phyloP scores from a whole-genome alignment of 2,888 invertebrate genomes.

The Sinohyriopsis cumingii region DNA sequence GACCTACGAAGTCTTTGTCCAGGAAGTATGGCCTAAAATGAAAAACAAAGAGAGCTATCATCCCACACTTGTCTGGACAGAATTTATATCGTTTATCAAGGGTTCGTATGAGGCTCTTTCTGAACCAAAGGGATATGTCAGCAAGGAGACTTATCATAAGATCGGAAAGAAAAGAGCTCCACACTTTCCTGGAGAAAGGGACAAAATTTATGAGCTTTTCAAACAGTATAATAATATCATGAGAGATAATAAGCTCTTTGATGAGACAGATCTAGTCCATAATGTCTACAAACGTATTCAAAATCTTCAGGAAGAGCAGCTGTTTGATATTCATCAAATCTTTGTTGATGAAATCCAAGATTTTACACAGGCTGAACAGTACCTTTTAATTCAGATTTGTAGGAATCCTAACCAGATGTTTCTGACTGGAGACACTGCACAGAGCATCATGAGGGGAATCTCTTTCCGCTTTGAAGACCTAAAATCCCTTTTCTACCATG shows the following conservation, averaged over 20 bases:
- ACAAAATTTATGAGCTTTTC: constrained; percentile 35
- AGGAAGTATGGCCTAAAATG: constrained; percentile 43
- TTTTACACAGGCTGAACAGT: constrained; percentile 57
- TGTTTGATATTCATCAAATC: constrained; percentile 30
- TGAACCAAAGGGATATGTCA: constrained; percentile 21
- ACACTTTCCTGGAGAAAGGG: constrained; percentile 37
- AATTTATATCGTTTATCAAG: constrained; percentile 52
- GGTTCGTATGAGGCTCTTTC: constrained; percentile 37
- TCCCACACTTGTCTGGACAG: constrained; percentile 52
- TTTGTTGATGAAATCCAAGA: constrained; percentile 61
- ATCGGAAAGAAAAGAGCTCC: constrained; percentile 42
- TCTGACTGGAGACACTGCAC: constrained; percentile 55
- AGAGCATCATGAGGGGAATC: constrained; percentile 60
- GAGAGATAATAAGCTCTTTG: constrained; percentile 25
- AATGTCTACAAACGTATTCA: constrained; percentile 18
- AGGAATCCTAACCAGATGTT: constrained; percentile 57
- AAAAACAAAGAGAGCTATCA: constrained; percentile 23
- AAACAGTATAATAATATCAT: constrained; percentile 21
- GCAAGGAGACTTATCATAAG: constrained; percentile 26
- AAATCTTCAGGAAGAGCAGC: too few species aligned
- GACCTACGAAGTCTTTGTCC: constrained; percentile 48
- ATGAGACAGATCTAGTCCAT: constrained; percentile 39
- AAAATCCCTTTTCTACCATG: constrained; percentile 48
- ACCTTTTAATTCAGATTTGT: constrained; percentile 41
- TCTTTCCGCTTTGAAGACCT: constrained; percentile 56